These are phyloP conservation scores for Apis florea DNA, from an alignment of 1,140 invertebrate species.

Conservation along the genomic window DNA sequence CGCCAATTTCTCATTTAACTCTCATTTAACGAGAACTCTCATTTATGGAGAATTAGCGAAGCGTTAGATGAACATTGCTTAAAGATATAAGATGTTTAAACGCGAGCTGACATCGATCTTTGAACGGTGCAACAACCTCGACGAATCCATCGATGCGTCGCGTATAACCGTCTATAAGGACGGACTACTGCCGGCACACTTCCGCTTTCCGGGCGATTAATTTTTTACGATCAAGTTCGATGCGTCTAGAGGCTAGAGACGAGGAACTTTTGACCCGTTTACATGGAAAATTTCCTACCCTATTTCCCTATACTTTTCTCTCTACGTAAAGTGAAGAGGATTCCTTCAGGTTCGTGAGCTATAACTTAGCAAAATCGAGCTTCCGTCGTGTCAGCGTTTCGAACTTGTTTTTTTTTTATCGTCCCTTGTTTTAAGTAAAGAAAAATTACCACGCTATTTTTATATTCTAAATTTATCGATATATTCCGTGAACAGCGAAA, in stretches of 20 bases:
- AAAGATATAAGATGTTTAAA: constrained; percentile 6
- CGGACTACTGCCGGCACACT: constrained; percentile 32
- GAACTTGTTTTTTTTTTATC: no score
- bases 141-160: constrained; percentile 17
- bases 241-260: constrained; percentile 24
- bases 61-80: background rate
- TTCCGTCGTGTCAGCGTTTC: background rate
- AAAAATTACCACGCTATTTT: background rate
- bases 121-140: constrained; percentile 36
- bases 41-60: background rate
- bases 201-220: constrained; percentile 48
- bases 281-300: constrained; percentile 3
- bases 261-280: constrained; percentile 43
- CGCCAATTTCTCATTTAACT: background rate
- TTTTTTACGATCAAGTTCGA: constrained; percentile 44
- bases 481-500: no score
- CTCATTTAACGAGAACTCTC: background rate
- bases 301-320: background rate
- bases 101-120: background rate
- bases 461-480: background rate
- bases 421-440: background rate
- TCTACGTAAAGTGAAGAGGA: no score
- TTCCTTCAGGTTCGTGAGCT: background rate
- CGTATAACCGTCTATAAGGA: constrained; percentile 11
- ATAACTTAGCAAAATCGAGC: background rate